These are phyloP conservation scores for Athrips mouffetella DNA, from an alignment of 2,888 invertebrate genomes.

Conservation along the genomic window DNA sequence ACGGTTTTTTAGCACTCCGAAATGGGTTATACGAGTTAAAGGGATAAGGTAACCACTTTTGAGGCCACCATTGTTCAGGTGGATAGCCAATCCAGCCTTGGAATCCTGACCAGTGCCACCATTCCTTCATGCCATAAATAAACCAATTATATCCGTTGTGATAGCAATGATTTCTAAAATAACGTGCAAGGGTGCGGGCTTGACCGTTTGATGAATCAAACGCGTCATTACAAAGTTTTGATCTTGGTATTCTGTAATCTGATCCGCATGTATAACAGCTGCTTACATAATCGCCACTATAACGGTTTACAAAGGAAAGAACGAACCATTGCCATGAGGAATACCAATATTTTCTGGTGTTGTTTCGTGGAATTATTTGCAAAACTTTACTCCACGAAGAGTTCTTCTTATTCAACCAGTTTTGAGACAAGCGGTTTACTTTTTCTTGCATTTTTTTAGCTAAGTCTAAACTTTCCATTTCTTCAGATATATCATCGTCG, in stretches of 20 bases:
- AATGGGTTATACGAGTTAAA: too few relatives aligned
- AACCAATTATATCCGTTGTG: background rate
- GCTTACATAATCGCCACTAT: background rate
- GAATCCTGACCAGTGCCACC: background rate
- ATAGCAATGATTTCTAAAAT: conserved; percentile 17
- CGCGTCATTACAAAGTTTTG: conserved; percentile 23
- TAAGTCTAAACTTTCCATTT: too few relatives aligned
- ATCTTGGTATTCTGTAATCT: conserved; percentile 15
- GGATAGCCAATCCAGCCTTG: background rate
- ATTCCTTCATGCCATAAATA: background rate
- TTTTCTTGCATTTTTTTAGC: background rate
- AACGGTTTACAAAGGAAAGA: too few relatives aligned
- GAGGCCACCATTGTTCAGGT: too few relatives aligned
- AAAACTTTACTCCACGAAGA: background rate
- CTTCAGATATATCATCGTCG: background rate
- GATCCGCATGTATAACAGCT: conserved; percentile 25
- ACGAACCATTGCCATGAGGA: too few relatives aligned
- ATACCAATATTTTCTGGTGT: background rate
- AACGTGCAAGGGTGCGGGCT: conserved; percentile 11
- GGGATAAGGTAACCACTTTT: too few relatives aligned
- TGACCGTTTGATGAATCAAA: conserved; percentile 22
- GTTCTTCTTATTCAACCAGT: background rate
- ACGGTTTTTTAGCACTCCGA: background rate
- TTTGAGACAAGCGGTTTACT: background rate
- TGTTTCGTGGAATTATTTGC: background rate